Conservation (phyloP, 2,113 vertebrate genomes). For the Pachypanchax playfairii region DNA sequence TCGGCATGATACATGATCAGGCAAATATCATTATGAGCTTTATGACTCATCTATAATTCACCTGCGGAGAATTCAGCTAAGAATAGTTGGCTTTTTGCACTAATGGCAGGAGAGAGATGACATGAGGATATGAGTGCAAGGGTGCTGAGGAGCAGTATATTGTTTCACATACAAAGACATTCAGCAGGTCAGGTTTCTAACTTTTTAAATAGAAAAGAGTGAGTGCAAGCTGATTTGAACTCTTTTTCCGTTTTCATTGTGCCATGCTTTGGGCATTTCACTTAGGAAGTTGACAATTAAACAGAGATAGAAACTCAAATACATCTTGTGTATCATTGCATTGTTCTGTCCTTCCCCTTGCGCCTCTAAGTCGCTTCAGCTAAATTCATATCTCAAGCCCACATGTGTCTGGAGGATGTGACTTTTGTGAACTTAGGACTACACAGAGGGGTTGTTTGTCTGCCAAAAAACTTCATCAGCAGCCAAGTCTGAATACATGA, state of each 20-base stretch:
- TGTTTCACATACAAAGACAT: conserved; percentile 38
- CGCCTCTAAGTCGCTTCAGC: conserved; percentile 6
- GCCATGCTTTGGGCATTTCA: conserved; percentile 37
- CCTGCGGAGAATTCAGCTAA: conserved; percentile 61
- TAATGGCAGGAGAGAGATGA: conserved; percentile 43
- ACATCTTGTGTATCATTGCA: conserved; percentile 30
- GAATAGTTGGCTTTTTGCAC: conserved; percentile 53
- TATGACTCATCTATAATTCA: conserved; percentile 78
- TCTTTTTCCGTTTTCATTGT: conserved; percentile 64
- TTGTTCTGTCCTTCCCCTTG: conserved; percentile 71
- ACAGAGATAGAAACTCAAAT: conserved; percentile 44
- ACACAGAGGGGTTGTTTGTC: conserved; percentile 42
- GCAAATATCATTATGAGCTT: conserved; percentile 70
- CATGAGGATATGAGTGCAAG: conserved; percentile 24
- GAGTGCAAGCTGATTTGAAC: conserved; percentile 16
- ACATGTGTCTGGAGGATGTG: conserved; percentile 66
- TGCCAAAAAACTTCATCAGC: conserved; percentile 36
- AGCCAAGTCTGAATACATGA: conserved; percentile 32
- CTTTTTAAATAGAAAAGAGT: conserved; percentile 40
- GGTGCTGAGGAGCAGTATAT: conserved; percentile 7
- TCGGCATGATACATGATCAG: conserved; percentile 73
- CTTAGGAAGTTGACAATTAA: conserved; percentile 65
- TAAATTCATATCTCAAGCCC: conserved; percentile 49
- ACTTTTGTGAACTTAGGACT: conserved; percentile 55
- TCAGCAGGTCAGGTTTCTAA: conserved; percentile 47